These are phyloP conservation scores for Lophochroa leadbeateri DNA, from an alignment of 2,113 vertebrate genomes.

Conservation along the genomic window DNA sequence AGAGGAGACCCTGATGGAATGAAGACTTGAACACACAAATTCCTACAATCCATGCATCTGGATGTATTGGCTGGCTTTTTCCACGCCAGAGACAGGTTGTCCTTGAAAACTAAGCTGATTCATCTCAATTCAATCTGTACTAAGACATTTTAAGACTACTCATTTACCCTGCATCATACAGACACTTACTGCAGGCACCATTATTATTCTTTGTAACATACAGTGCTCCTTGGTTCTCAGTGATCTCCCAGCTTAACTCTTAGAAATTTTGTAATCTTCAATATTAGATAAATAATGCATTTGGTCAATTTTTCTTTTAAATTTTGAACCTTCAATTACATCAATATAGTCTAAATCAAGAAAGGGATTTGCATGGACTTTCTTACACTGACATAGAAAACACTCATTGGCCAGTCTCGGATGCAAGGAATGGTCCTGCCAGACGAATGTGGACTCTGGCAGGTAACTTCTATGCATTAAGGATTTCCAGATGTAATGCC, in stretches of 20 bases:
- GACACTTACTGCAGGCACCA: not conserved
- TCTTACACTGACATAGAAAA: not conserved
- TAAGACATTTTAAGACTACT: not conserved
- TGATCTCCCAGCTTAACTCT: not conserved
- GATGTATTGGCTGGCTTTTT: not conserved
- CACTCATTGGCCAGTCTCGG: not conserved
- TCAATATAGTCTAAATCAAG: not conserved
- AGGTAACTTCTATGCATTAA: not conserved
- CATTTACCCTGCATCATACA: not conserved
- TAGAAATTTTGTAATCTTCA: not conserved
- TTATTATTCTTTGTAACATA: not conserved
- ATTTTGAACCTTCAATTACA: not conserved
- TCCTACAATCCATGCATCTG: not conserved
- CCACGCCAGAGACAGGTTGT: not conserved
- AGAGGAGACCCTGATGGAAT: not conserved
- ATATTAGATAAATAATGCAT: not conserved
- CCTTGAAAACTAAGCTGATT: slow-evolving; percentile 28
- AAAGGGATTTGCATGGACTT: not conserved
- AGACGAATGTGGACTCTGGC: not conserved
- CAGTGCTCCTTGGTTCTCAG: not conserved
- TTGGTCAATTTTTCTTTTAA: not conserved
- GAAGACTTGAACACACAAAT: not conserved
- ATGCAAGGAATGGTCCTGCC: not conserved
- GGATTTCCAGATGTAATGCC: not conserved
- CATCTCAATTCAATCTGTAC: slow-evolving; percentile 28